Percentiles rank a stretch among this genome's conserved stretches.
phyloP scores from a whole-genome alignment of 2,113 vertebrate species.

The Sapajus apella region DNA sequence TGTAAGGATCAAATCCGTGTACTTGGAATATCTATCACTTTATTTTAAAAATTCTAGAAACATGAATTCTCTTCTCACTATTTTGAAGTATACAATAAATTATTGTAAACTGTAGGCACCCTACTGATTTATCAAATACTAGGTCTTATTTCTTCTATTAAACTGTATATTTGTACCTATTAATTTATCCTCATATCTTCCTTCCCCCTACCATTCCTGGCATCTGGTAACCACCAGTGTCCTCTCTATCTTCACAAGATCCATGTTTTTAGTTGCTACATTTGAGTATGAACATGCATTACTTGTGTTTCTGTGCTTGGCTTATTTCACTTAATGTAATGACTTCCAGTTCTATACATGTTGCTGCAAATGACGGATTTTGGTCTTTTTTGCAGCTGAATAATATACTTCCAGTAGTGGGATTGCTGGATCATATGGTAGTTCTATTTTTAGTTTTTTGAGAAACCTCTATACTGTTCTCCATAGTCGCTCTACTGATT shows the following conservation, averaged over 20 bases:
- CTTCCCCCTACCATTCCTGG: not conserved
- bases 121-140: not conserved
- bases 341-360: not conserved
- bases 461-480: not conserved
- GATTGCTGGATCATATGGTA: not conserved
- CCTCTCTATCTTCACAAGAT: not conserved
- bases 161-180: not conserved
- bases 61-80: not conserved
- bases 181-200: not conserved
- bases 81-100: not conserved
- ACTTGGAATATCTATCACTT: not conserved
- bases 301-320: not conserved
- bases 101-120: not conserved
- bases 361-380: not conserved
- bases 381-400: not conserved
- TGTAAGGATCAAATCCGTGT: not conserved
- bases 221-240: not conserved
- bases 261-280: not conserved
- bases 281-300: not conserved
- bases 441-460: not conserved
- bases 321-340: not conserved
- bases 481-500: not conserved
- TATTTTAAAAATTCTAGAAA: not conserved
- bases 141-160: not conserved
- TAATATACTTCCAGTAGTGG: not conserved